These are phyloP conservation scores for Kradibia gibbosae DNA, from an alignment of 1,140 invertebrate genomes.

Conservation along the genomic window DNA sequence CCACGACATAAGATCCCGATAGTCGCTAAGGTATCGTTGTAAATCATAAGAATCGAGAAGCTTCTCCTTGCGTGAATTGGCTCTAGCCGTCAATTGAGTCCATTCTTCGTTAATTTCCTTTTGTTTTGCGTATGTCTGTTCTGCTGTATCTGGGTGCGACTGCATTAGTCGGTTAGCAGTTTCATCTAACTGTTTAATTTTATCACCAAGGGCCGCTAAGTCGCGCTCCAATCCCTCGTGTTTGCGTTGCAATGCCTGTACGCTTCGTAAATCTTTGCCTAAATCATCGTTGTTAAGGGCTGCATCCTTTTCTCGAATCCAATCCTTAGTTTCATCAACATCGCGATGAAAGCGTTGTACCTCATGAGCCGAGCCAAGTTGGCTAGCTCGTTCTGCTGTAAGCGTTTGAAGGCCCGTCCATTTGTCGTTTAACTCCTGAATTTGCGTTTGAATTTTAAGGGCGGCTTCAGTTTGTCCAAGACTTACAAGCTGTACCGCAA, in stretches of 20 bases:
- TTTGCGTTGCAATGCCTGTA: slow-evolving; percentile 97
- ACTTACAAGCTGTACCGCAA: slow-evolving; percentile 94
- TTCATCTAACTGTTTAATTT: slow-evolving; percentile 97
- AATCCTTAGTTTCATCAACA: slow-evolving; percentile 99
- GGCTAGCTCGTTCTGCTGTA: slow-evolving; percentile 92
- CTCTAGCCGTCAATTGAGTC: slow-evolving; percentile 95
- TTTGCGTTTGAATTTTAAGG: slow-evolving; percentile 97
- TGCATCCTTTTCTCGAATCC: slow-evolving; percentile 99
- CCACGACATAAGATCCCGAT: slow-evolving; percentile 98
- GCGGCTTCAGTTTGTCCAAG: slow-evolving; percentile 98
- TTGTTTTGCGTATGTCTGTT: slow-evolving; percentile 97
- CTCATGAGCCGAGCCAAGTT: slow-evolving; percentile 97
- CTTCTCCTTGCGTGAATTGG: slow-evolving; percentile 97
- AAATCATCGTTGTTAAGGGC: slow-evolving; percentile 96
- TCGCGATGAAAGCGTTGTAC: slow-evolving; percentile 99
- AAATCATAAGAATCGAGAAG: slow-evolving; percentile 97
- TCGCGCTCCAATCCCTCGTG: slow-evolving; percentile 98
- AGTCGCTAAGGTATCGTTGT: slow-evolving; percentile 97
- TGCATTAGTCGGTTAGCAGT: slow-evolving; percentile 95
- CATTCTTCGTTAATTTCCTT: slow-evolving; percentile 99
- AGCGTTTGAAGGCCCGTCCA: slow-evolving; percentile 93
- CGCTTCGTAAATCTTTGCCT: slow-evolving; percentile 95
- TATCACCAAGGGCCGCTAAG: slow-evolving; percentile 96
- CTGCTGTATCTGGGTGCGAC: slow-evolving; percentile 97
- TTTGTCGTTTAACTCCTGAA: slow-evolving; percentile 94